A percentile compares a stretch with the other conserved stretches of the same genome.
phyloP scores from a whole-genome alignment of 1,140 invertebrate species.

The Temnothorax curvispinosus region DNA sequence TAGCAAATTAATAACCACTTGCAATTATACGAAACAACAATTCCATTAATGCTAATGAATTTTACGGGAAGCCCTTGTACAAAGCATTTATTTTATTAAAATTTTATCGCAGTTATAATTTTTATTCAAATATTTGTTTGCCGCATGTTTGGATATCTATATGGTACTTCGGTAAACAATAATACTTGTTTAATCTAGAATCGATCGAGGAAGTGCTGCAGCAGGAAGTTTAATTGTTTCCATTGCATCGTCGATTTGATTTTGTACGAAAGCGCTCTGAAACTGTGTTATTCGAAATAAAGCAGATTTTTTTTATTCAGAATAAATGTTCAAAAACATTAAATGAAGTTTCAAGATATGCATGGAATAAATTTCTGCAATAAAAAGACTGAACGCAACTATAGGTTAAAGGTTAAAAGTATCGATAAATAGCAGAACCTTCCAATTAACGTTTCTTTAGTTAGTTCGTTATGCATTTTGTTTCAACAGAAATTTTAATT shows the following conservation, averaged over 20 bases:
- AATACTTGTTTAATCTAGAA: background rate
- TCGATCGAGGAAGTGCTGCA: background rate
- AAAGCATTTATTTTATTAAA: conserved; percentile 39
- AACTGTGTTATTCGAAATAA: background rate
- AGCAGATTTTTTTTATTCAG: background rate
- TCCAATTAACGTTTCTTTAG: conserved; percentile 16
- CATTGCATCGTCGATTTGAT: background rate
- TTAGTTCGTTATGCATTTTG: background rate
- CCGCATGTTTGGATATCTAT: background rate
- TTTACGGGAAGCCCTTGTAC: background rate
- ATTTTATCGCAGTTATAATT: conserved; percentile 4
- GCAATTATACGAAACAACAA: conserved; percentile 49
- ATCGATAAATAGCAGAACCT: background rate
- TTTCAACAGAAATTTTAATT: background rate
- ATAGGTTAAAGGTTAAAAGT: conserved; percentile 14
- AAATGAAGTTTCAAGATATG: conserved; percentile 5
- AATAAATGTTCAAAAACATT: conserved; percentile 23
- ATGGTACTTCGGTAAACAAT: conserved; percentile 10
- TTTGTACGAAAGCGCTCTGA: background rate
- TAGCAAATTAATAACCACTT: conserved; percentile 50
- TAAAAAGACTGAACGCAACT: background rate
- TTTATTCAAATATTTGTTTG: conserved; percentile 33
- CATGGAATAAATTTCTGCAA: conserved; percentile 30
- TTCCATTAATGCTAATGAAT: conserved; percentile 41
- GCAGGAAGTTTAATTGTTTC: background rate